These are phyloP conservation scores for Tribolium castaneum DNA, from an alignment of 1,140 invertebrate genomes.

Conservation along the genomic window DNA sequence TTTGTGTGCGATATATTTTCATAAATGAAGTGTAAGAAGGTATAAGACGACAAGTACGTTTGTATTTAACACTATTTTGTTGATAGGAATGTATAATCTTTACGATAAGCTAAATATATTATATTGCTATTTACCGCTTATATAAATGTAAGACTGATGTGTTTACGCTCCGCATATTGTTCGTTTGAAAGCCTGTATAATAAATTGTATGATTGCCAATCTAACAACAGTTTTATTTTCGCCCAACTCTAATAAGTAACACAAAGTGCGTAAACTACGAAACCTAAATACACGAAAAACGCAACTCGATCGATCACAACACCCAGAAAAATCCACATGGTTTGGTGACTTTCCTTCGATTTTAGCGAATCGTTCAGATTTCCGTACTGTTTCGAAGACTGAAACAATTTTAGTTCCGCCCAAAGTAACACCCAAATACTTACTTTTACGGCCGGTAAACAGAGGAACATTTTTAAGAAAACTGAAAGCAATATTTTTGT, in stretches of 20 bases:
- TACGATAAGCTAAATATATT: conserved; percentile 49
- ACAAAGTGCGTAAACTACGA: conserved; percentile 9
- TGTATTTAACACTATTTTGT: conserved; percentile 49
- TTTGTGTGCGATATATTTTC: conserved; percentile 45
- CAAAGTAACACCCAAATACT: conserved; percentile 25
- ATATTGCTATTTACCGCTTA: conserved; percentile 58
- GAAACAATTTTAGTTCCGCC: conserved; percentile 22
- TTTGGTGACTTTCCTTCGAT: conserved; percentile 49
- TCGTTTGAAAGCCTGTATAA: conserved; percentile 58
- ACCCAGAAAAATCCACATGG: conserved; percentile 55
- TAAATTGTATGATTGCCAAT: conserved; percentile 57
- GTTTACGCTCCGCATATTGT: conserved; percentile 58
- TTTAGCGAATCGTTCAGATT: conserved; percentile 48
- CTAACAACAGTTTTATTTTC: conserved; percentile 2
- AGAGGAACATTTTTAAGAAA: conserved; percentile 50
- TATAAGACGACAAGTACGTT: conserved; percentile 47
- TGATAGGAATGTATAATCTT: conserved; percentile 38
- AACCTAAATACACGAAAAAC: conserved; percentile 47
- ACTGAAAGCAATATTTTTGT: conserved; percentile 51
- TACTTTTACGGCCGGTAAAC: conserved; percentile 54
- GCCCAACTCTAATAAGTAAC: background rate
- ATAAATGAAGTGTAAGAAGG: conserved; percentile 43
- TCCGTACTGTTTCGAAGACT: conserved; percentile 56
- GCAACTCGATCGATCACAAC: conserved; percentile 57
- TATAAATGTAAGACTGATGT: conserved; percentile 61